Evolutionary conservation across 2,797 vertebrate species (phyloP).

Genomic region (Danio kyathit): DNA sequence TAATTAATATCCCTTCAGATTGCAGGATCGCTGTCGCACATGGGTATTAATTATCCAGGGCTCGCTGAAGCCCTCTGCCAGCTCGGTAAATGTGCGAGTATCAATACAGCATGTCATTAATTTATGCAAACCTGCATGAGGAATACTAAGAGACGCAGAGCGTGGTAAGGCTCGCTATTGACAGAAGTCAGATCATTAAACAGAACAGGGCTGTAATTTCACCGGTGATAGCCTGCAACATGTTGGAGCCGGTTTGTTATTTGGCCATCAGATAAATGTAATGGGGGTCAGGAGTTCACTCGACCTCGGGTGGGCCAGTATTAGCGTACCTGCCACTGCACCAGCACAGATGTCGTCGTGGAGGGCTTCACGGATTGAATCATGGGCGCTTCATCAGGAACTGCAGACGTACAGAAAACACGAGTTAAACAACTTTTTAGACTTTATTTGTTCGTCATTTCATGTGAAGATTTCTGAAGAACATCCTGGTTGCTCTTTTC

Average conservation of each 20-base stretch:
- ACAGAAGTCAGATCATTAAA: slow-evolving; percentile 63
- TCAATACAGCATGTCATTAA: slow-evolving; percentile 61
- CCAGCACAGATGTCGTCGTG: slow-evolving; percentile 92
- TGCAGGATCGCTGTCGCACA: slow-evolving; percentile 50
- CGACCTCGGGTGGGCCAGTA: slow-evolving; percentile 1
- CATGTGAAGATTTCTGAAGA: too few relatives aligned
- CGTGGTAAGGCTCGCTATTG: slow-evolving; percentile 47
- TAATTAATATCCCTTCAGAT: slow-evolving; percentile 67
- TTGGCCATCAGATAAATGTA: slow-evolving; percentile 37
- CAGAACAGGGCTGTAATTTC: slow-evolving; percentile 63
- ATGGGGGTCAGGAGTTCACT: slow-evolving; percentile 36
- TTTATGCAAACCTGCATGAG: slow-evolving; percentile 53
- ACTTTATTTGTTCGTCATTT: background rate
- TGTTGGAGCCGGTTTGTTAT: slow-evolving; percentile 39
- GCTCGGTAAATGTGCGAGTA: slow-evolving; percentile 59
- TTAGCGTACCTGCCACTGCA: slow-evolving; percentile 93
- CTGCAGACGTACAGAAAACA: slow-evolving; percentile 70
- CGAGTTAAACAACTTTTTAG: background rate
- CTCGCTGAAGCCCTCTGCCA: slow-evolving; percentile 51
- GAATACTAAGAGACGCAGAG: slow-evolving; percentile 62
- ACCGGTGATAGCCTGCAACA: slow-evolving; percentile 51
- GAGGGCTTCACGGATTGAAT: slow-evolving; percentile 88
- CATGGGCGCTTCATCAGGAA: slow-evolving; percentile 89
- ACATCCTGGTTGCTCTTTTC: background rate
- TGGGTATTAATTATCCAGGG: slow-evolving; percentile 64